Percentiles rank a stretch among this genome's conserved stretches.
These are phyloP conservation scores for Physocephala rufipes DNA, from an alignment of 2,888 invertebrate species.

Conservation along the genomic window DNA sequence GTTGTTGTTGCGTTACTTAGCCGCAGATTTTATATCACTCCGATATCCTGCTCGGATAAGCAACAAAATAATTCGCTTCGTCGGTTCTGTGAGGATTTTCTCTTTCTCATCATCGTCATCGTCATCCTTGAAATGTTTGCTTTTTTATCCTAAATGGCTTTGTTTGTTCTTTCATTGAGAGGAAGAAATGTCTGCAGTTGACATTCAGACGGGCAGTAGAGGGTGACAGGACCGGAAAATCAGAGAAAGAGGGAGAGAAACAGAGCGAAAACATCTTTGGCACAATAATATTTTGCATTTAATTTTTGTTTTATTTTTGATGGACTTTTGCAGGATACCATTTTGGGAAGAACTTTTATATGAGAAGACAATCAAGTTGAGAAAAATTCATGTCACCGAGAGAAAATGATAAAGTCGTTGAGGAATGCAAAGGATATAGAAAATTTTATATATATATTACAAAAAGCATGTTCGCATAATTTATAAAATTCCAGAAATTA, in stretches of 20 bases:
- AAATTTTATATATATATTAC: no score
- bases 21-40: slow-evolving; percentile 24
- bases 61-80: slow-evolving; percentile 28
- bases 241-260: neutral
- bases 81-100: slow-evolving; percentile 25
- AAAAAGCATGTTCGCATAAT: no score
- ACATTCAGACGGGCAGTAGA: slow-evolving; percentile 13
- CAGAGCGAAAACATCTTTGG: neutral
- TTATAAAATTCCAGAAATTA: no score
- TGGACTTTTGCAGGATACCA: neutral
- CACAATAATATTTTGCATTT: no score
- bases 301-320: no score
- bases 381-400: neutral
- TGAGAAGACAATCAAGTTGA: no score
- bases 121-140: slow-evolving; percentile 11
- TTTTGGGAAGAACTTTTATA: neutral
- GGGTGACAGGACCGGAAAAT: neutral
- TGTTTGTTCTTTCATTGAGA: neutral
- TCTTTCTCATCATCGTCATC: slow-evolving; percentile 16
- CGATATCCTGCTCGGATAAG: slow-evolving; percentile 33
- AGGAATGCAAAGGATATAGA: no score
- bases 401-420: neutral
- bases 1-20: no score
- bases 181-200: slow-evolving; percentile 23
- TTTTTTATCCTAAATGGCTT: neutral